These are phyloP conservation scores for Tipula vernalis DNA, from an alignment of 2,888 invertebrate genomes.

Conservation along the genomic window DNA sequence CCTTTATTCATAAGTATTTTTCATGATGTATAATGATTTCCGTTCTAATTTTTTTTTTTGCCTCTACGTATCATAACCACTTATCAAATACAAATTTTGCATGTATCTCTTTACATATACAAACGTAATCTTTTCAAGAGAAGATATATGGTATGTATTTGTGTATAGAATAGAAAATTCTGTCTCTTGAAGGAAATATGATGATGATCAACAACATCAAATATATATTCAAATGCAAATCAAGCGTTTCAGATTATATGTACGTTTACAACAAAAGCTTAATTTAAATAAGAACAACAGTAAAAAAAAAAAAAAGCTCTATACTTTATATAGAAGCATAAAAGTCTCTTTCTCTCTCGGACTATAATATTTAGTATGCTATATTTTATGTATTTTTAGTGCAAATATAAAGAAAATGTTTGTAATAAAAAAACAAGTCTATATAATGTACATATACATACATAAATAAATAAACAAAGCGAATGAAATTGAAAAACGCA, in stretches of 20 bases:
- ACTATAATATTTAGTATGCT: background rate
- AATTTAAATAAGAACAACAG: background rate
- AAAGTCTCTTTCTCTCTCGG: background rate
- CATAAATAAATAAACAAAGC: slow-evolving; percentile 4
- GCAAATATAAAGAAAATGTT: background rate
- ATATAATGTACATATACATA: background rate
- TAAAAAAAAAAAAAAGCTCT: background rate
- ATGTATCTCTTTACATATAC: background rate
- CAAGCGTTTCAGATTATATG: background rate
- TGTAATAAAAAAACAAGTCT: background rate
- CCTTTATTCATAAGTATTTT: slow-evolving; percentile 4
- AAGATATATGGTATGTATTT: background rate
- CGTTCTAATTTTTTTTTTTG: background rate
- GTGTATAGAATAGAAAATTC: background rate
- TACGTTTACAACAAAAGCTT: background rate
- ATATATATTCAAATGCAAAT: background rate
- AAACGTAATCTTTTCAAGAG: background rate
- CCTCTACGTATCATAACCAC: background rate
- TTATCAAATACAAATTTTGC: background rate
- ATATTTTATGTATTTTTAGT: background rate
- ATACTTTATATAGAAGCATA: background rate
- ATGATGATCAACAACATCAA: background rate
- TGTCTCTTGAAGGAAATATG: background rate
- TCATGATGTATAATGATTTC: background rate
- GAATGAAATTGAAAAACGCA: slow-evolving; percentile 4